A percentile compares a stretch with the other conserved stretches of the same genome.
Evolutionary conservation across 2,888 invertebrate species (phyloP).

Genomic region (Lymantria monacha): DNA sequence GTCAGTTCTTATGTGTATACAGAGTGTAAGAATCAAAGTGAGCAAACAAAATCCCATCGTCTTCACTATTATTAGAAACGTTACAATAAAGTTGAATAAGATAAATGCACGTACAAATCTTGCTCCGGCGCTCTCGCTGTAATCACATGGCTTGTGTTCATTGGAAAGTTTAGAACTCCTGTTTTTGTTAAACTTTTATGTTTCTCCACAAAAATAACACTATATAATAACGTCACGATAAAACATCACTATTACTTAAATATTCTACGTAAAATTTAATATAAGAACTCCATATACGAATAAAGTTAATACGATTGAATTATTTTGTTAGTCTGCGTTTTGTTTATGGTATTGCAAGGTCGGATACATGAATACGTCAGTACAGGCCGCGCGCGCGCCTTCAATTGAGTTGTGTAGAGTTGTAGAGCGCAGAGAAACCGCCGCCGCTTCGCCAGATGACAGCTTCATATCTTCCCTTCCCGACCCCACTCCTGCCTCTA

Average conservation of each 20-base stretch:
- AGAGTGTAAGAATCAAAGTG: not conserved
- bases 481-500: conserved; percentile 44
- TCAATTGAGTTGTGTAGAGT: conserved; percentile 33
- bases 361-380: conserved; percentile 34
- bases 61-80: conserved; percentile 50
- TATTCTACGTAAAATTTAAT: conserved; percentile 29
- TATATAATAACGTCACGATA: conserved; percentile 48
- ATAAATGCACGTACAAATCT: conserved; percentile 68
- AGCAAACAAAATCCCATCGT: conserved; percentile 26
- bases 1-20: too few species aligned
- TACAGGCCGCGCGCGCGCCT: conserved; percentile 57
- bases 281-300: conserved; percentile 20
- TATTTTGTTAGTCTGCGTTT: conserved; percentile 35
- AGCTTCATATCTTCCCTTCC: conserved; percentile 63
- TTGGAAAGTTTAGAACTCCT: conserved; percentile 67
- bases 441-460: conserved; percentile 59
- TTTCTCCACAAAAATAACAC: conserved; percentile 60
- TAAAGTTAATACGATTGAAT: conserved; percentile 30
- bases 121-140: conserved; percentile 56
- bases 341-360: conserved; percentile 27
- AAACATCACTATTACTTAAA: conserved; percentile 42
- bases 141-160: conserved; percentile 75
- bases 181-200: conserved; percentile 62
- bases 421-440: conserved; percentile 14
- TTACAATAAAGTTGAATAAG: conserved; percentile 60